Percentiles rank a stretch among this genome's conserved stretches.
phyloP scores from a whole-genome alignment of 2,113 vertebrate species.

The Dasyornis broadbenti region DNA sequence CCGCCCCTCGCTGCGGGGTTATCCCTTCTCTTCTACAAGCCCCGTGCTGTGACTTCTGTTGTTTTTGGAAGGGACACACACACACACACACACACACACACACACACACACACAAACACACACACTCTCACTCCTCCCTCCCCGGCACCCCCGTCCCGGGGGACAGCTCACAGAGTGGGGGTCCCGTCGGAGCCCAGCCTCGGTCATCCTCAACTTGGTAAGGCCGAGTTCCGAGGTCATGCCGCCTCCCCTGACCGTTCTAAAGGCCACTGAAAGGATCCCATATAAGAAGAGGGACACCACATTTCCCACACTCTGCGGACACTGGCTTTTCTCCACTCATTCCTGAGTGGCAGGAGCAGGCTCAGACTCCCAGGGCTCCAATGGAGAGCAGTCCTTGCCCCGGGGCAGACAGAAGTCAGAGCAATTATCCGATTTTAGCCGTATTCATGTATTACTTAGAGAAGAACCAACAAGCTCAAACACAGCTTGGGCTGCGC shows the following conservation, averaged over 20 bases:
- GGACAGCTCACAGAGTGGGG: background rate
- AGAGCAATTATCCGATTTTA: background rate
- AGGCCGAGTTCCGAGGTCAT: background rate
- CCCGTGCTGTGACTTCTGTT: background rate
- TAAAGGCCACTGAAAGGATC: no score
- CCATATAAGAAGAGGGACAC: no score
- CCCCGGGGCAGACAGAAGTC: background rate
- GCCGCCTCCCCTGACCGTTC: background rate
- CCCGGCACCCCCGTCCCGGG: background rate
- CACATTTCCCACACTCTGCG: background rate
- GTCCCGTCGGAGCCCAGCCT: background rate
- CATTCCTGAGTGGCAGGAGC: background rate
- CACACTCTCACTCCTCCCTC: no score
- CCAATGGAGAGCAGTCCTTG: background rate
- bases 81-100: no score
- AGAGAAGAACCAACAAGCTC: background rate
- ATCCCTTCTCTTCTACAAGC: fast-evolving
- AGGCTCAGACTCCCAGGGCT: background rate
- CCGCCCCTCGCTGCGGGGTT: background rate
- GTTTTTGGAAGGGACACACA: background rate
- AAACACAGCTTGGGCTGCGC: background rate
- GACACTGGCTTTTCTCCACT: background rate
- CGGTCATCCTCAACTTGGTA: background rate
- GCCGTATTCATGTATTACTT: background rate
- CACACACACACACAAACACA: no score